A percentile compares a stretch with the other conserved stretches of the same genome.
These are phyloP conservation scores for Drosophila triauraria DNA, from an alignment of 1,140 invertebrate genomes.

Conservation along the genomic window DNA sequence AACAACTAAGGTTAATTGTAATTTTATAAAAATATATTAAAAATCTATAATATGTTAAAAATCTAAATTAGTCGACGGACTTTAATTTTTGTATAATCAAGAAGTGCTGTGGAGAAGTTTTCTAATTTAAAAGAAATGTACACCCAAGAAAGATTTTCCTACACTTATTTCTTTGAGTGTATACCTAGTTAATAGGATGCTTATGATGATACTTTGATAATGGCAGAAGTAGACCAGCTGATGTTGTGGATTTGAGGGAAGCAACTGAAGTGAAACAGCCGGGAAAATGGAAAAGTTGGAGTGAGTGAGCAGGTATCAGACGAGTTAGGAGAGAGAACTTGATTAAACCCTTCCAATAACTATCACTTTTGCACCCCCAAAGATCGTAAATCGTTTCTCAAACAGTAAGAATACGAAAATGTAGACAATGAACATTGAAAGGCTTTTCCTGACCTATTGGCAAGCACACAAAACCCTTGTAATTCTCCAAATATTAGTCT, in stretches of 20 bases:
- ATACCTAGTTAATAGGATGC: constrained; percentile 59
- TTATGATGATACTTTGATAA: constrained; percentile 49
- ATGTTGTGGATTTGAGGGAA: constrained; percentile 32
- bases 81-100: no score
- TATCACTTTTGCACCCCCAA: no score
- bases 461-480: no score
- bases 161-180: not conserved
- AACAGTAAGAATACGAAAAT: not conserved
- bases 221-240: constrained; percentile 38
- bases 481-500: not conserved
- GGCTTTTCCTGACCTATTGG: no score
- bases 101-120: no score
- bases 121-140: not conserved
- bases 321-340: not conserved
- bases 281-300: not conserved
- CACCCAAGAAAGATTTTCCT: not conserved
- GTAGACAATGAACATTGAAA: not conserved
- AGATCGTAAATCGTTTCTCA: not conserved
- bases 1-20: not conserved
- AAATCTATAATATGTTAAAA: no score
- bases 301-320: constrained; percentile 1
- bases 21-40: no score
- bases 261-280: constrained; percentile 3
- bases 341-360: not conserved
- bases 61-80: no score